A percentile compares a stretch with the other conserved stretches of the same genome.
phyloP scores from a whole-genome alignment of 2,888 invertebrate species.

The Drosophila anomalipes region DNA sequence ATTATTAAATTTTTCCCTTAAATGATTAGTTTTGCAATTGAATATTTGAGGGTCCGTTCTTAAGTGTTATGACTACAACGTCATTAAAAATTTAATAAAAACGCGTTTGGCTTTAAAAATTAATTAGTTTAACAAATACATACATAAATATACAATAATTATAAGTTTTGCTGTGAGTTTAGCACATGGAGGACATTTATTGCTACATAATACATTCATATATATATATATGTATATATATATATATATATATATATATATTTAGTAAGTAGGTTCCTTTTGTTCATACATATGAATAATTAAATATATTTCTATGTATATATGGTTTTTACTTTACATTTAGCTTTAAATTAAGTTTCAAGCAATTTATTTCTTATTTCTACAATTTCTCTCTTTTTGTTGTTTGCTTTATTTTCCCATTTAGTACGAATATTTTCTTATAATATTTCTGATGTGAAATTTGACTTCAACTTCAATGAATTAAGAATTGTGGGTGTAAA shows the following conservation, averaged over 20 bases:
- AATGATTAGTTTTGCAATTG: constrained; percentile 46
- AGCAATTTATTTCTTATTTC: constrained; percentile 18
- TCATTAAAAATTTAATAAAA: constrained; percentile 78
- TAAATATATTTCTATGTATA: constrained; percentile 7
- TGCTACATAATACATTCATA: constrained; percentile 72
- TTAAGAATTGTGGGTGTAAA: constrained; percentile 1
- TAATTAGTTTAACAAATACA: constrained; percentile 73
- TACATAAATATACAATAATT: constrained; percentile 59
- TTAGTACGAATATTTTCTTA: constrained; percentile 17
- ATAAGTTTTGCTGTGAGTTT: constrained; percentile 64
- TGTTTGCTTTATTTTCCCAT: neutral
- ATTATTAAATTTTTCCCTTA: constrained; percentile 26
- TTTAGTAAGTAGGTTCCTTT: constrained; percentile 28
- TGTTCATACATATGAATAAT: constrained; percentile 17
- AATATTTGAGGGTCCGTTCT: constrained; percentile 26
- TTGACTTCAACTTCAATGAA: constrained; percentile 14
- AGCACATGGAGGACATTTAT: constrained; percentile 84
- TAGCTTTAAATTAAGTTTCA: constrained; percentile 25
- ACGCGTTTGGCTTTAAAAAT: constrained; percentile 62
- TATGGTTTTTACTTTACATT: constrained; percentile 37
- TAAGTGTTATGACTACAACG: constrained; percentile 83
- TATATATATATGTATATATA: neutral
- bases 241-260: constrained; percentile 21
- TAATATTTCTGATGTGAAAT: constrained; percentile 23
- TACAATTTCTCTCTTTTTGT: neutral